Conservation (phyloP, 2,888 invertebrate genomes). For the Leptinotarsa rubiginosa region DNA sequence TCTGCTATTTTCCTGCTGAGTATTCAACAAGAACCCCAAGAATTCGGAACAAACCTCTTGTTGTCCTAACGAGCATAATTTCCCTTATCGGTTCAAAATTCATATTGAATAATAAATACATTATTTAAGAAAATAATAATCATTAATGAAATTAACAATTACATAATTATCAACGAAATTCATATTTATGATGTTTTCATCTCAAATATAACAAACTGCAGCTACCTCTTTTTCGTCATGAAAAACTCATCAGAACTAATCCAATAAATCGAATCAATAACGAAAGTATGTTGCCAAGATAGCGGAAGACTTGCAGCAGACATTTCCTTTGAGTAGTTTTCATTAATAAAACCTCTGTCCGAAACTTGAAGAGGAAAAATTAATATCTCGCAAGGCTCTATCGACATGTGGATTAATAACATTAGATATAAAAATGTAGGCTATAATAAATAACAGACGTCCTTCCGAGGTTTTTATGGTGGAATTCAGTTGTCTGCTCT, state of each 20-base stretch:
- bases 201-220: too few relatives aligned
- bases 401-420: slow-evolving; percentile 17
- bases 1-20: too few relatives aligned
- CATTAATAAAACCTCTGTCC: slow-evolving; percentile 17
- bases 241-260: not conserved
- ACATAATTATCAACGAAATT: too few relatives aligned
- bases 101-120: too few relatives aligned
- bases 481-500: slow-evolving; percentile 30
- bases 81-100: too few relatives aligned
- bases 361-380: slow-evolving; percentile 16
- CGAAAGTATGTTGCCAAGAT: slow-evolving; percentile 12
- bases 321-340: slow-evolving; percentile 8
- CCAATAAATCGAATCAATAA: not conserved
- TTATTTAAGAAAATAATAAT: too few relatives aligned
- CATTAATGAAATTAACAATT: too few relatives aligned
- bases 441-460: slow-evolving; percentile 35
- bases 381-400: slow-evolving; percentile 17
- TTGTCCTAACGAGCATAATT: too few relatives aligned
- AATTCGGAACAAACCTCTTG: too few relatives aligned
- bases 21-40: too few relatives aligned
- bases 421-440: slow-evolving; percentile 19
- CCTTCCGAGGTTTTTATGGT: slow-evolving; percentile 28
- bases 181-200: too few relatives aligned
- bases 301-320: not conserved
- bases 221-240: not conserved